Evolutionary conservation across 2,888 invertebrate species (phyloP).

Genomic region (Diarsia mendica): DNA sequence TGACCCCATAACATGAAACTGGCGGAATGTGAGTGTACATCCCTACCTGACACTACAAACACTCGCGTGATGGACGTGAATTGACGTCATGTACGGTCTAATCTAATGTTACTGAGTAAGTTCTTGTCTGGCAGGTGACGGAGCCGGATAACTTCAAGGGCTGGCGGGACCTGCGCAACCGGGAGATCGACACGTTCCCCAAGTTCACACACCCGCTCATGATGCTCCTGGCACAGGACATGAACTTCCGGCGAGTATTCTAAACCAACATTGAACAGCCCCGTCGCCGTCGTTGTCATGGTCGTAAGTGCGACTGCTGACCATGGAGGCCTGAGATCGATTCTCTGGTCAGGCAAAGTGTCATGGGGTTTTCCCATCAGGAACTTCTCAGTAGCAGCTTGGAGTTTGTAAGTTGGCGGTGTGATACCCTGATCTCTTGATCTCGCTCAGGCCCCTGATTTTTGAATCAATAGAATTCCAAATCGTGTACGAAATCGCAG

Average conservation of each 20-base stretch:
- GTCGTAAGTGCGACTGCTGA: background rate
- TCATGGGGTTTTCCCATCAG: background rate
- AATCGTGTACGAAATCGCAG: no score
- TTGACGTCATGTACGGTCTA: no score
- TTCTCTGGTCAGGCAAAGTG: background rate
- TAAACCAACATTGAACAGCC: background rate
- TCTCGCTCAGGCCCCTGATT: no score
- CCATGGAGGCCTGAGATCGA: background rate
- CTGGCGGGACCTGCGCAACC: constrained; percentile 79
- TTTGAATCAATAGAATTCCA: no score
- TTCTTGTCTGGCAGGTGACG: constrained; percentile 69
- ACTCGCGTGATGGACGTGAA: background rate
- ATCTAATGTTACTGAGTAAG: background rate
- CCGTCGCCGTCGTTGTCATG: background rate
- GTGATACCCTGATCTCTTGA: background rate
- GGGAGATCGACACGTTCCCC: constrained; percentile 82
- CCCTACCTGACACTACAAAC: background rate
- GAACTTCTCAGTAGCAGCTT: background rate
- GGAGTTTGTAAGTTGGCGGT: background rate
- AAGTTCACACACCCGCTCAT: constrained; percentile 83
- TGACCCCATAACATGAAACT: background rate
- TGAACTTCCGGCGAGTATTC: constrained; percentile 76
- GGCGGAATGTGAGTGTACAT: background rate
- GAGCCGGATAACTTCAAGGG: constrained; percentile 80
- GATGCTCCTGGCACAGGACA: constrained; percentile 79